phyloP scores from a whole-genome alignment of 2,113 vertebrate genomes.

The Suncus etruscus region DNA sequence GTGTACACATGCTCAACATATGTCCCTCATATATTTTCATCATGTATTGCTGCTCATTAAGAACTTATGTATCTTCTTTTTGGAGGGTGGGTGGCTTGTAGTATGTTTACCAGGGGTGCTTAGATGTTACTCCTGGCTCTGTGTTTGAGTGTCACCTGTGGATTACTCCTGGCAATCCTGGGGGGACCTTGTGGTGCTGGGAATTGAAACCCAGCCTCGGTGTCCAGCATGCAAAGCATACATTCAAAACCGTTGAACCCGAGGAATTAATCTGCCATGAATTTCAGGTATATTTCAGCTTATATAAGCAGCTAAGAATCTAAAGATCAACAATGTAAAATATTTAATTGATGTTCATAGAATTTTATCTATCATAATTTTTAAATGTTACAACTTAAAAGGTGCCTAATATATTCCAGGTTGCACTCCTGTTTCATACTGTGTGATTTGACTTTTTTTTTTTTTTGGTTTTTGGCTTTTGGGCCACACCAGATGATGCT shows the following conservation, averaged over 20 bases:
- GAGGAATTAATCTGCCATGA: constrained; percentile 71
- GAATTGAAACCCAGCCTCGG: no score
- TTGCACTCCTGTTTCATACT: not conserved
- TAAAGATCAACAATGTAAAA: constrained; percentile 26
- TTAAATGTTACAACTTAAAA: constrained; percentile 7
- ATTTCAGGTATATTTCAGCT: constrained; percentile 73
- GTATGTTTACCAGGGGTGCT: no score
- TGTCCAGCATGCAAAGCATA: no score
- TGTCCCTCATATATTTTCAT: constrained; percentile 82
- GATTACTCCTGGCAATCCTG: no score
- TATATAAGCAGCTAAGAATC: constrained; percentile 41
- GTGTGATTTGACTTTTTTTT: constrained; percentile 4
- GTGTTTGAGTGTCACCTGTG: no score
- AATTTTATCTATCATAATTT: constrained; percentile 15
- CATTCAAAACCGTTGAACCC: constrained; percentile 3
- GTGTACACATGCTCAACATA: constrained; percentile 84
- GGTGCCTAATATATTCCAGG: not conserved
- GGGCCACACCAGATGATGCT: no score
- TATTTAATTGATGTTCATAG: constrained; percentile 55
- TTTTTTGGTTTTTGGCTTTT: no score
- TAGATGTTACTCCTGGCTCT: no score
- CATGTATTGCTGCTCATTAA: constrained; percentile 75
- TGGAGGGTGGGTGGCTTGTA: no score
- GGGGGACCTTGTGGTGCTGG: no score
- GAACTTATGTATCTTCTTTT: not conserved